Evolutionary conservation across 1,140 invertebrate species (phyloP).

Genomic region (Diabrotica virgifera): DNA sequence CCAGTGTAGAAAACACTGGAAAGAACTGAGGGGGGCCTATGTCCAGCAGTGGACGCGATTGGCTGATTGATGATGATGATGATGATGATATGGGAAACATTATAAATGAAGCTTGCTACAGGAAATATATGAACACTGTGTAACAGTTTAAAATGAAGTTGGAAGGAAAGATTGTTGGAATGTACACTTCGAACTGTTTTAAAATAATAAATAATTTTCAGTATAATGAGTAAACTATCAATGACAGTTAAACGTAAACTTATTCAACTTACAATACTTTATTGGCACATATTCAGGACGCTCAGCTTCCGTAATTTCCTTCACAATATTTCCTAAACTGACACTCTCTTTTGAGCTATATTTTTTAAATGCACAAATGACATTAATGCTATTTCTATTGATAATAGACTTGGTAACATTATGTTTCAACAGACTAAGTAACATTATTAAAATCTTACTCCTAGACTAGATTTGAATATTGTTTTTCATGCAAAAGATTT

Average conservation of each 20-base stretch:
- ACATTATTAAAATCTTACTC: background rate
- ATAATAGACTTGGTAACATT: slow-evolving; percentile 14
- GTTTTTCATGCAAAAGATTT: slow-evolving; percentile 9
- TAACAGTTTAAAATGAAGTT: background rate
- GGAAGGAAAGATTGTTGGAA: slow-evolving; percentile 9
- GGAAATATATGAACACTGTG: slow-evolving; percentile 11
- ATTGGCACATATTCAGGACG: slow-evolving; percentile 78
- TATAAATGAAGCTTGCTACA: too few species aligned
- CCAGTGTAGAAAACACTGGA: too few species aligned
- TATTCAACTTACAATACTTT: slow-evolving; percentile 69
- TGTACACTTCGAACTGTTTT: background rate
- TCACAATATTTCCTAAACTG: slow-evolving; percentile 73
- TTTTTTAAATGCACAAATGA: slow-evolving; percentile 40
- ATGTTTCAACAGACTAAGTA: background rate
- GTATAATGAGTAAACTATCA: background rate
- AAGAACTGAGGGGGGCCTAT: too few species aligned
- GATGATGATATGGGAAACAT: background rate
- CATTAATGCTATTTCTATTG: slow-evolving; percentile 25
- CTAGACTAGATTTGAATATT: slow-evolving; percentile 23
- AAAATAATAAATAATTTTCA: background rate
- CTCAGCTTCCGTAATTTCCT: slow-evolving; percentile 60
- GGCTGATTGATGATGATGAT: too few species aligned
- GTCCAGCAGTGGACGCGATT: too few species aligned
- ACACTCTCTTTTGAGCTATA: slow-evolving; percentile 56
- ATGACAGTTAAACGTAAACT: slow-evolving; percentile 28